These are phyloP conservation scores for Natrix natrix DNA, from an alignment of 2,797 vertebrate genomes.

Conservation along the genomic window DNA sequence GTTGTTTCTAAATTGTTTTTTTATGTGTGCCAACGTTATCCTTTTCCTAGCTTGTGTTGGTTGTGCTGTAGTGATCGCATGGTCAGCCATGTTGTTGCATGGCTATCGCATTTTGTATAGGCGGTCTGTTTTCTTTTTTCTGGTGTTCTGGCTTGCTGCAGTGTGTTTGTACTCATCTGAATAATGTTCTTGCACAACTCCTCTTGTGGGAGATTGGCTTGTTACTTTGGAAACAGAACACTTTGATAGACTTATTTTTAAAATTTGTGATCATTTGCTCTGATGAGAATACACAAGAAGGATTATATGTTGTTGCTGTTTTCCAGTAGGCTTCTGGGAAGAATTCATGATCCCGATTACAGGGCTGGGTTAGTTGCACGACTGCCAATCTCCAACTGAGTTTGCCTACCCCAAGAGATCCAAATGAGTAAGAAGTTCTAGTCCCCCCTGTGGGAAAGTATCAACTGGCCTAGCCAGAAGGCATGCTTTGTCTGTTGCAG, in stretches of 20 bases:
- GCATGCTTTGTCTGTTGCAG: not conserved
- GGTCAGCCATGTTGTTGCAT: not conserved
- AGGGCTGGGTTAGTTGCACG: not conserved
- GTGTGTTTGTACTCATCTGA: not conserved
- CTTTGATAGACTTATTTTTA: not conserved
- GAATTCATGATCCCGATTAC: not conserved
- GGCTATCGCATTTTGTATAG: not conserved
- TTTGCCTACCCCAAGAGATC: not conserved
- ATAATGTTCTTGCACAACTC: not conserved
- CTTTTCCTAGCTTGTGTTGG: not conserved
- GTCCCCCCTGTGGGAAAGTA: not conserved
- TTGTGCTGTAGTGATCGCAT: not conserved
- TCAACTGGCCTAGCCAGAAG: not conserved
- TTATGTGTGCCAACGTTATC: not conserved
- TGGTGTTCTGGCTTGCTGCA: not conserved
- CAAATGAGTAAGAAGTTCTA: not conserved
- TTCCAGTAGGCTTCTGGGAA: not conserved
- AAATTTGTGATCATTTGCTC: not conserved
- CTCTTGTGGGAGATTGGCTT: not conserved
- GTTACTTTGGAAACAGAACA: not conserved
- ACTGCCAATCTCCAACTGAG: not conserved
- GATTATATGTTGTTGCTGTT: not conserved
- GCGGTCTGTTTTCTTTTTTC: not conserved
- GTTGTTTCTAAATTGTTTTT: not conserved
- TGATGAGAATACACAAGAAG: not conserved